Evolutionary conservation across 2,113 vertebrate genomes (phyloP).

Genomic region (Neomonachus schauinslandi): DNA sequence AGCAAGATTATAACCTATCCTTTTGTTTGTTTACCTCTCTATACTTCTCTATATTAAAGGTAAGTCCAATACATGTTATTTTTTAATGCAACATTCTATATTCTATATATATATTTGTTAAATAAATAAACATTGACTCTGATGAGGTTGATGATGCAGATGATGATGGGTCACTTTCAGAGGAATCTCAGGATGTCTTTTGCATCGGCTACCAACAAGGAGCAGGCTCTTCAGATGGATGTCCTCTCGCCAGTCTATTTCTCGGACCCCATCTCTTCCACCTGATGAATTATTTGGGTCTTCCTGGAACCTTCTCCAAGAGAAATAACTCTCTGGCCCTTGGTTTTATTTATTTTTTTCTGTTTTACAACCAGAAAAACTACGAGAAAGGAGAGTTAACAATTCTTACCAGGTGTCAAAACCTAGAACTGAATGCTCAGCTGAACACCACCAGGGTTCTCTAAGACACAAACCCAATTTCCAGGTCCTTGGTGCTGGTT

Average conservation of each 20-base stretch:
- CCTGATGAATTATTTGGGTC: not conserved
- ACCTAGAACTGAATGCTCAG: conserved; percentile 49
- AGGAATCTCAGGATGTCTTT: not conserved
- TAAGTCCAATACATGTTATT: conserved; percentile 4
- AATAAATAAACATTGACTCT: not conserved
- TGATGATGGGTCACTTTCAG: not conserved
- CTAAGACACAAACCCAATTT: not conserved
- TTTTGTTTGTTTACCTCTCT: conserved; percentile 1
- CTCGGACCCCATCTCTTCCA: not conserved
- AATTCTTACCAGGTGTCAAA: not conserved
- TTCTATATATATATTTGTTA: not conserved
- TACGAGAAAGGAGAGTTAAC: conserved; percentile 8
- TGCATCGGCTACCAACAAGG: not conserved
- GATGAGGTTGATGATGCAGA: not conserved
- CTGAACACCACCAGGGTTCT: not conserved
- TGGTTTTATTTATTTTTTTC: conserved; percentile 30
- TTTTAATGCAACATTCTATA: not conserved
- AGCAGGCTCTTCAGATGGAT: not conserved
- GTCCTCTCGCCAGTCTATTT: not conserved
- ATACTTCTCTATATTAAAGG: not conserved
- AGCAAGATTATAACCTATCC: not conserved
- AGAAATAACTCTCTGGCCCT: conserved; percentile 51
- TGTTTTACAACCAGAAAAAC: conserved; percentile 66
- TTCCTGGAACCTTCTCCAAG: not conserved
- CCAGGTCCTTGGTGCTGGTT: not conserved